Conservation (phyloP, 2,888 invertebrate species). For the Sthenelais limicola region DNA sequence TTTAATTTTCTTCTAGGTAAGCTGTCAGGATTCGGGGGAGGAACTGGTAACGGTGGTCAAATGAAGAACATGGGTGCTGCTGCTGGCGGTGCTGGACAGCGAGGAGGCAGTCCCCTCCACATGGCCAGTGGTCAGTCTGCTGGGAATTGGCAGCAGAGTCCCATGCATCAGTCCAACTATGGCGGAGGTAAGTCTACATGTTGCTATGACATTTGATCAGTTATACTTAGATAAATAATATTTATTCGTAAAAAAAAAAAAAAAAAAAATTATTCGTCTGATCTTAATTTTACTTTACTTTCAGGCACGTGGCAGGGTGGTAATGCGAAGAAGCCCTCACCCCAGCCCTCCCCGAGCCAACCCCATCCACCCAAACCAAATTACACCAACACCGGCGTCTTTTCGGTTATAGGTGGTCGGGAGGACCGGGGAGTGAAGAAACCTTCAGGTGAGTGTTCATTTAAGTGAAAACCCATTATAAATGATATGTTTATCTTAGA, state of each 20-base stretch:
- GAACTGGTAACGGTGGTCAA: slow-evolving; percentile 3
- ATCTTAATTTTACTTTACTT: too few relatives aligned
- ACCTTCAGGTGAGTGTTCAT: slow-evolving; percentile 57
- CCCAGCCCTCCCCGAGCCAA: slow-evolving; percentile 23
- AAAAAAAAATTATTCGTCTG: too few relatives aligned
- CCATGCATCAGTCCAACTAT: slow-evolving; percentile 19
- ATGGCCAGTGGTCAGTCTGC: neutral
- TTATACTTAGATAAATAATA: too few relatives aligned
- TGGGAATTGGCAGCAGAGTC: slow-evolving; percentile 48
- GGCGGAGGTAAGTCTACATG: slow-evolving; percentile 16
- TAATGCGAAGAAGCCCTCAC: slow-evolving; percentile 8
- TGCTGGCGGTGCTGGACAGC: slow-evolving; percentile 18
- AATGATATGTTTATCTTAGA: too few relatives aligned
- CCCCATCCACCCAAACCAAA: slow-evolving; percentile 30
- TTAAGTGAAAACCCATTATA: too few relatives aligned
- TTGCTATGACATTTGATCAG: too few relatives aligned
- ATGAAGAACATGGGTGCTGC: slow-evolving; percentile 46
- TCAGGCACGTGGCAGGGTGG: slow-evolving; percentile 6
- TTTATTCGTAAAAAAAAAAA: too few relatives aligned
- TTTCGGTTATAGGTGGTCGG: slow-evolving; percentile 63
- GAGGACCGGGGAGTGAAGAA: slow-evolving; percentile 63
- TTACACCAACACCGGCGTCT: slow-evolving; percentile 29
- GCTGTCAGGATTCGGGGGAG: slow-evolving; percentile 6
- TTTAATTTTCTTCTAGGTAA: slow-evolving; percentile 20
- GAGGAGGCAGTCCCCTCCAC: slow-evolving; percentile 29